Conservation (phyloP, 2,888 invertebrate genomes). For the Agrotis clavis region DNA sequence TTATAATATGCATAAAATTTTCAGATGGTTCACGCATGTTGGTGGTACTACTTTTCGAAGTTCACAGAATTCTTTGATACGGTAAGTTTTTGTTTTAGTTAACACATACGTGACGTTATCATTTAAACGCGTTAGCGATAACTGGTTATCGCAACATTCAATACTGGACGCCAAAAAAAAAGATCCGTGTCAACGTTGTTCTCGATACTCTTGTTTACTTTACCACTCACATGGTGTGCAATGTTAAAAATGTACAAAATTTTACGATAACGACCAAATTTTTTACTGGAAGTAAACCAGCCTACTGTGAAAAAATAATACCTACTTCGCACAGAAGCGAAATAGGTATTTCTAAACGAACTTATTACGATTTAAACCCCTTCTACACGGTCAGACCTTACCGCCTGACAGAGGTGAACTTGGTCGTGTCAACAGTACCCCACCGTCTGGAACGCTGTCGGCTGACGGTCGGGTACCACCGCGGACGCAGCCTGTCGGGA, state of each 20-base stretch:
- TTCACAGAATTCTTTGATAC: constrained; percentile 99
- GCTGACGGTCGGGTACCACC: too few species aligned
- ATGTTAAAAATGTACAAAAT: not conserved
- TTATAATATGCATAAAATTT: constrained; percentile 71
- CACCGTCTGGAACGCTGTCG: too few species aligned
- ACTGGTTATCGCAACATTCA: constrained; percentile 32
- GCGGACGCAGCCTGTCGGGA: too few species aligned
- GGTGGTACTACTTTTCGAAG: constrained; percentile 99
- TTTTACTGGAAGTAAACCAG: not conserved
- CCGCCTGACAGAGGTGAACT: too few species aligned
- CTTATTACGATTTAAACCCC: too few species aligned
- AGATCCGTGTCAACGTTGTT: constrained; percentile 5
- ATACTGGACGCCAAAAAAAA: constrained; percentile 31
- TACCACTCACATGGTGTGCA: constrained; percentile 5
- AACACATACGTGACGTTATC: constrained; percentile 18
- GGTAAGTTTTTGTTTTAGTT: constrained; percentile 91
- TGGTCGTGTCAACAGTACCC: too few species aligned
- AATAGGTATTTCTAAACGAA: not conserved
- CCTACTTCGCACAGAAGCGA: not conserved
- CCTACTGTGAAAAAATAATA: not conserved
- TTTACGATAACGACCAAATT: not conserved
- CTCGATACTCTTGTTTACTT: constrained; percentile 22
- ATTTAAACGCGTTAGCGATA: constrained; percentile 26
- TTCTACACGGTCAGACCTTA: too few species aligned
- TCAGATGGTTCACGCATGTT: constrained; percentile 98